Base-by-base conservation (phyloP, 2,888 invertebrate genomes). In the Dysmachus trigonus region DNA sequence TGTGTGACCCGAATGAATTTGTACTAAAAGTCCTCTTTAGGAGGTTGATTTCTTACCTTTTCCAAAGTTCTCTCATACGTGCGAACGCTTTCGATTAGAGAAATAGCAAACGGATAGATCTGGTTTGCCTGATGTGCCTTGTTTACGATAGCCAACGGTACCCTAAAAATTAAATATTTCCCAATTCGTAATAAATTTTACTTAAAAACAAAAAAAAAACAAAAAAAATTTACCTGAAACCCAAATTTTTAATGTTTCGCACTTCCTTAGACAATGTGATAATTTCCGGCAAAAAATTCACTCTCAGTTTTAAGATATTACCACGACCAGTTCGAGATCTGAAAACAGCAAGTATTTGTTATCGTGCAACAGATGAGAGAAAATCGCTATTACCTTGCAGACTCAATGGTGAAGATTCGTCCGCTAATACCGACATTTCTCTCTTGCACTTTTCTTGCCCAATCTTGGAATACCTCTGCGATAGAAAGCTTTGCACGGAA, bases 61-160 rank as follows among this genome's bases (percentile, higher is more conserved):
- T 99, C 98, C 90, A 99, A 93, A 5, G 99, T 98, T 91, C 98
- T 95, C 91, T 99, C 98, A 91, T 99, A 99, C 0, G 99, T 98
- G 88, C 98, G 95, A 47, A 99, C 97, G 91, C 98, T 98, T 93
- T 99, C 99, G 89, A 99, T 98, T 88, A 99, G 94, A 0, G 99
- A 99, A 90, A 99, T 99, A 22, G 99, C 99, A 93, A 98, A 99
- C 0, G 99, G 99, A 92, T 99, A 99, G 15, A 99, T 95, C 91
- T 98, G 98, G 92, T 99, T 99, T 0, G 99, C 99, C 92, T 98
- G 98, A 92, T 99, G 99, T 4, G 99, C 99, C 92, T 99, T 99
- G 93, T 99, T 99, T 38, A 99, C 98, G 88, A 99, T 99, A 0
- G 98, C 97, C 90, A 99, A 92, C 1, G 99, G 99, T 47, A 99